Conservation (phyloP, 2,888 invertebrate genomes). For the Netelia virgata region DNA sequence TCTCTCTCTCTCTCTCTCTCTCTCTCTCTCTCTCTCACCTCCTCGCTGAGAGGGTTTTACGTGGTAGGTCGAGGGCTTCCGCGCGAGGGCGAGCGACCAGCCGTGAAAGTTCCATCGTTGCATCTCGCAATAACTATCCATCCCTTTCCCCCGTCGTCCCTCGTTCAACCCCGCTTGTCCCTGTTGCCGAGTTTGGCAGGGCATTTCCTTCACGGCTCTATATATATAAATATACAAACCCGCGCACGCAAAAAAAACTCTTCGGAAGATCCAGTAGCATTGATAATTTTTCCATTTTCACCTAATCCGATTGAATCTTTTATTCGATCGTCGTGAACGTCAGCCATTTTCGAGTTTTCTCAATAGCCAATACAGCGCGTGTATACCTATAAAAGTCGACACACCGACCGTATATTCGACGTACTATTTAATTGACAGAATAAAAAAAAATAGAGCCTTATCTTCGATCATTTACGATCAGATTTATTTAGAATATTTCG, state of each 20-base stretch:
- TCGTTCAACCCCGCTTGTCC: neutral
- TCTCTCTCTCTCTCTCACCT: neutral
- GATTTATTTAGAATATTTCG: constrained; percentile 1
- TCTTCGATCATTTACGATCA: neutral
- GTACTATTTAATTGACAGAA: constrained; percentile 15
- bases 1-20: constrained; percentile 4
- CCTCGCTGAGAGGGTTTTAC: constrained; percentile 22
- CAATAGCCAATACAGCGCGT: constrained; percentile 44
- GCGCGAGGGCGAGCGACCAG: constrained; percentile 46
- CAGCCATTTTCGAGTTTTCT: constrained; percentile 56
- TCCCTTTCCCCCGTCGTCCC: constrained; percentile 7
- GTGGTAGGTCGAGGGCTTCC: constrained; percentile 52
- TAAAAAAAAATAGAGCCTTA: constrained; percentile 11
- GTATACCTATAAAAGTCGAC: constrained; percentile 5
- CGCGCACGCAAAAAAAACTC: constrained; percentile 1
- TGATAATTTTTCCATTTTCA: constrained; percentile 74
- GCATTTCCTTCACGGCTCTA: constrained; percentile 5
- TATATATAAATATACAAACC: constrained; percentile 5
- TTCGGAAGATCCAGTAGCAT: constrained; percentile 69
- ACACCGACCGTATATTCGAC: neutral
- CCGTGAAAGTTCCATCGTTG: constrained; percentile 67
- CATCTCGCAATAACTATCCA: constrained; percentile 62
- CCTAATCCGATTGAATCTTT: constrained; percentile 72
- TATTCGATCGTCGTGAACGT: constrained; percentile 61
- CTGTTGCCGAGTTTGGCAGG: constrained; percentile 50